These are phyloP conservation scores for Turdus rufiventris DNA, from an alignment of 2,113 vertebrate genomes.

Conservation along the genomic window DNA sequence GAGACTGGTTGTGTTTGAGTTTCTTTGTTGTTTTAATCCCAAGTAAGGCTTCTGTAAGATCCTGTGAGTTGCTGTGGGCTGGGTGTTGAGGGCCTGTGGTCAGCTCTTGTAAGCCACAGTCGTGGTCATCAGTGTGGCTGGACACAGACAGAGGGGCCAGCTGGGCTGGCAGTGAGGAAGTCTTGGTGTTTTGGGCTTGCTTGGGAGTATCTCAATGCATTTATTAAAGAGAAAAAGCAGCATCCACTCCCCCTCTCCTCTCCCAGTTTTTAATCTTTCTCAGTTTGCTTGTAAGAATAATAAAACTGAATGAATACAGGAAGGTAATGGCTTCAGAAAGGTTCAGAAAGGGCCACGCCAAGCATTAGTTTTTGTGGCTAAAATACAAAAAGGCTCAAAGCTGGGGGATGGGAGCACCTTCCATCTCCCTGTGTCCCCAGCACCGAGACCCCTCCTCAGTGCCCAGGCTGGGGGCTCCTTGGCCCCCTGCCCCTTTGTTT, in stretches of 20 bases:
- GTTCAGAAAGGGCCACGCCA: not conserved
- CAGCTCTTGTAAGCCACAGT: not conserved
- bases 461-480: rapidly evolving
- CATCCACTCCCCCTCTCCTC: not conserved
- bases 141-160: not conserved
- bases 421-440: not conserved
- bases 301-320: not conserved
- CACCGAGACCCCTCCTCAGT: not conserved
- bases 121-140: not conserved
- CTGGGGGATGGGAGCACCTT: not conserved
- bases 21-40: not conserved
- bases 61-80: not conserved
- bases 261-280: not conserved
- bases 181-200: not conserved
- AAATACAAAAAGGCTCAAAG: not conserved
- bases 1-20: not conserved
- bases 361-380: not conserved
- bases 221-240: not conserved
- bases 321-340: not conserved
- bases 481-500: not conserved
- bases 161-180: not conserved
- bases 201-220: not conserved
- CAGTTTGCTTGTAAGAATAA: not conserved
- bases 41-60: not conserved
- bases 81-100: not conserved